Percentiles rank a stretch among this genome's conserved stretches.
These are phyloP conservation scores for Hydrotaea diabolus DNA, from an alignment of 2,888 invertebrate genomes.

Conservation along the genomic window DNA sequence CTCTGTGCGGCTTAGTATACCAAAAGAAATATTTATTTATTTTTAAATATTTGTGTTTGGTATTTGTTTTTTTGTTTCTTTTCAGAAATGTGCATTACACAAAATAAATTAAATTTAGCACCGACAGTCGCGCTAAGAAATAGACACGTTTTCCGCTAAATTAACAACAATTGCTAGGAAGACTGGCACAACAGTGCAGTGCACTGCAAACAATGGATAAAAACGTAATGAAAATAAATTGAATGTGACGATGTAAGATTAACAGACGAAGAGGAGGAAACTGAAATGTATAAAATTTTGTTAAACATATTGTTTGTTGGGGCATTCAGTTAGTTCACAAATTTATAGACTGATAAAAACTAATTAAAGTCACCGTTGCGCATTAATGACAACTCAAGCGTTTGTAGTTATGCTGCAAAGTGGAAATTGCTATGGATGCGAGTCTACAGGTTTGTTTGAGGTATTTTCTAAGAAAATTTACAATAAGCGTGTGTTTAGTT, in stretches of 20 bases:
- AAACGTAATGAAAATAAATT: constrained; percentile 9
- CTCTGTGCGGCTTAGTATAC: background rate
- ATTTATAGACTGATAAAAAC: constrained; percentile 61
- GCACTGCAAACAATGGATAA: background rate
- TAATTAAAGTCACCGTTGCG: constrained; percentile 64
- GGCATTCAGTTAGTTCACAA: constrained; percentile 12
- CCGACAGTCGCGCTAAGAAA: background rate
- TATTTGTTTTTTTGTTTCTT: constrained; percentile 1
- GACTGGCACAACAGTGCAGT: background rate
- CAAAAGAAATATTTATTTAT: background rate
- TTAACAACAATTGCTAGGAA: background rate
- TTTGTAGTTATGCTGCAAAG: background rate
- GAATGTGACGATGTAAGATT: background rate
- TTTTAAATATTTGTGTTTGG: constrained; percentile 14
- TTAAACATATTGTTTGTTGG: constrained; percentile 6
- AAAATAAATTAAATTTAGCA: constrained; percentile 26
- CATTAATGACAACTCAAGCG: background rate
- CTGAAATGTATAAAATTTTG: background rate
- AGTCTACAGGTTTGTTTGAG: too few relatives aligned
- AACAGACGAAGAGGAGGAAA: background rate
- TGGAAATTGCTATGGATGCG: too few relatives aligned
- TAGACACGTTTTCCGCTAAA: background rate
- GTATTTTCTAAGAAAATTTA: too few relatives aligned
- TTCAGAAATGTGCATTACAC: background rate
- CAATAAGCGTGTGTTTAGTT: too few relatives aligned